phyloP scores from a whole-genome alignment of 2,888 invertebrate genomes.

The Clusia tigrina region DNA sequence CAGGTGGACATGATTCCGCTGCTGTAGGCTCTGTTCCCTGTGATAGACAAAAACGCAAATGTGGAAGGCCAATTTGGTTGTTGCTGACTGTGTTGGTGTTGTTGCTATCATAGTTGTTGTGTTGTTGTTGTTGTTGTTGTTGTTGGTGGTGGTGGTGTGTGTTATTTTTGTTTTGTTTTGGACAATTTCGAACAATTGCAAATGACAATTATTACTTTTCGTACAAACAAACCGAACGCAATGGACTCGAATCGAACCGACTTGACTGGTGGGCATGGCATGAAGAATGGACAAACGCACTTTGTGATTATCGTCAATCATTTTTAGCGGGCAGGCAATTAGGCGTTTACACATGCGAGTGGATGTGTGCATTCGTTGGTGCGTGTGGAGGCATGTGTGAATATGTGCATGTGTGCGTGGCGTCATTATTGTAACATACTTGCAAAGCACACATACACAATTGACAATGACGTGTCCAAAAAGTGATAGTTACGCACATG shows the following conservation, averaged over 20 bases:
- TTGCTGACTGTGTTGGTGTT: not conserved
- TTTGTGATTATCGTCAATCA: slow-evolving; percentile 4
- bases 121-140: slow-evolving; percentile 8
- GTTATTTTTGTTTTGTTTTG: slow-evolving; percentile 10
- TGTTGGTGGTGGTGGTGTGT: slow-evolving; percentile 18
- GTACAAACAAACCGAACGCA: slow-evolving; percentile 22
- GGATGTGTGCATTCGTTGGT: not conserved
- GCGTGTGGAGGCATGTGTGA: not conserved
- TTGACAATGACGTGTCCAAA: not conserved
- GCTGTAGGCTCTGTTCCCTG: not conserved
- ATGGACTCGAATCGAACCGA: no score
- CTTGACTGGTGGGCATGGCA: no score
- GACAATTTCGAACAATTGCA: slow-evolving; percentile 22
- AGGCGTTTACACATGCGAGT: not conserved
- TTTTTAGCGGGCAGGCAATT: not conserved
- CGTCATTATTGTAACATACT: slow-evolving; percentile 4
- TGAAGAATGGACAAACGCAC: no score
- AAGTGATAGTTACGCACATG: not conserved
- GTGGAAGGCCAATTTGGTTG: slow-evolving; percentile 1
- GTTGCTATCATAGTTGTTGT: not conserved
- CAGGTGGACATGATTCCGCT: no score
- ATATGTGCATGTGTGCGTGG: not conserved
- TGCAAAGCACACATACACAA: slow-evolving; percentile 3
- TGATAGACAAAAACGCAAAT: slow-evolving; percentile 13
- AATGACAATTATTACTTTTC: slow-evolving; percentile 22